Evolutionary conservation across 2,797 vertebrate genomes (phyloP), one percentile per base, ranked within the genome.

Genomic region (Ptychobarbus kaznakovi): DNA sequence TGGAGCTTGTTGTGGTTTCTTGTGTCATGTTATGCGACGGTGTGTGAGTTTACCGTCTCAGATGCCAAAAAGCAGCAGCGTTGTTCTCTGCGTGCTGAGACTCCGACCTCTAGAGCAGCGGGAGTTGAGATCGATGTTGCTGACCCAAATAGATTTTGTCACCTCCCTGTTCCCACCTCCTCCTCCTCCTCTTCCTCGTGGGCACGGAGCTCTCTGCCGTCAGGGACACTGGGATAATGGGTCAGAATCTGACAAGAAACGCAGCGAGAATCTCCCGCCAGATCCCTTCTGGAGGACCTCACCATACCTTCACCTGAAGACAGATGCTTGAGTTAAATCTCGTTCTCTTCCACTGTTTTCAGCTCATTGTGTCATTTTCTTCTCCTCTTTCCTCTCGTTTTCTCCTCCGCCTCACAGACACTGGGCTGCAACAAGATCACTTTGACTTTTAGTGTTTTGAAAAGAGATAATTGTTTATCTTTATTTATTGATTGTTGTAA

Each of bases 361-460:
- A 13, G 15, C 35, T 18, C 32, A 15, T 15, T 32, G 63, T 40
- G 66, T 40, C 16, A 12, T 46, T 28, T 46, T 65, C n/a, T 42
- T 81, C 87, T 90, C 86, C 89, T 91, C 91, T 87, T 88, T 89
- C 86, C 91, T 90, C 89, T 88, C 90, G 87, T 89, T 91, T 94
- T 93, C 92, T 92, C 92, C 91, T 92, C 92, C 93, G 92, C 94
- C 91, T 91, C 91, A 93, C 91, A 93, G 85, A 90, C 93, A 90
- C 90, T 92, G 91, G 91, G 91, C 92, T 94, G 94, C 93, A 92
- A 93, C 92, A 77, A 25, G n/a, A 56, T 11, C 22, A 25, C 58
- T 61, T 25, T 12, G 10, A 42, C 8, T 42, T 42, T 32, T 32
- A 32, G 51, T 53, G 51, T 53, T 53, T 53, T 20, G 51, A 56